Evolutionary conservation across 2,113 vertebrate species (phyloP).

Genomic region (Pogonocichla stellata): DNA sequence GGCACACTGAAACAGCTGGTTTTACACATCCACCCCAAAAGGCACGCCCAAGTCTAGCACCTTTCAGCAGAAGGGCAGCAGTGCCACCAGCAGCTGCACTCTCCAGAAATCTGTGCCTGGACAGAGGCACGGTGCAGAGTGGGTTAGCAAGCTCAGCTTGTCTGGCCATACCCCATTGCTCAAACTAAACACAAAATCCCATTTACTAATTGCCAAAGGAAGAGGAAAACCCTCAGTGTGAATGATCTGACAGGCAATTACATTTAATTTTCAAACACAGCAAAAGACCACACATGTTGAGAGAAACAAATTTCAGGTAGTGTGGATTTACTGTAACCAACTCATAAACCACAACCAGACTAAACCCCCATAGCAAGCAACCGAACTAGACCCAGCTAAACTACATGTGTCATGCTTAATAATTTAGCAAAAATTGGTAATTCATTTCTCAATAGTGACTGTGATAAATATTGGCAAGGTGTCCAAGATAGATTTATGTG

Average conservation of each 20-base stretch:
- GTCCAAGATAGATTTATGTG: neutral
- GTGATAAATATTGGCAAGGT: neutral
- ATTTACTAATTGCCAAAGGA: neutral
- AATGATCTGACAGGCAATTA: neutral
- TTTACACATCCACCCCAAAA: neutral
- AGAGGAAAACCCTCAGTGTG: neutral
- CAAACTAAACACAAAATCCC: neutral
- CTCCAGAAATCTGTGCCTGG: neutral
- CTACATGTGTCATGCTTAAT: neutral
- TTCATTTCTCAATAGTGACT: neutral
- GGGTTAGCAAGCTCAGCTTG: neutral
- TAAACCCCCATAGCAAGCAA: neutral
- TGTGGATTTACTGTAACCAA: neutral
- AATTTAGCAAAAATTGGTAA: neutral
- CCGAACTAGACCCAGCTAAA: neutral
- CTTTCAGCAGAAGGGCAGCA: neutral
- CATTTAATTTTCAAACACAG: neutral
- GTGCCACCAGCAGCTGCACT: neutral
- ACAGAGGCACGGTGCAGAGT: fast-evolving
- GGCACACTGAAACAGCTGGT: neutral
- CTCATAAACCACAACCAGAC: neutral
- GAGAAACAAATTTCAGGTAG: neutral
- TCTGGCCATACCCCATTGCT: neutral
- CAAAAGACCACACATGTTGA: neutral
- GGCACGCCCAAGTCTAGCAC: neutral